Conservation (phyloP, 2,113 vertebrate species). For the Micronycteris hirsuta region DNA sequence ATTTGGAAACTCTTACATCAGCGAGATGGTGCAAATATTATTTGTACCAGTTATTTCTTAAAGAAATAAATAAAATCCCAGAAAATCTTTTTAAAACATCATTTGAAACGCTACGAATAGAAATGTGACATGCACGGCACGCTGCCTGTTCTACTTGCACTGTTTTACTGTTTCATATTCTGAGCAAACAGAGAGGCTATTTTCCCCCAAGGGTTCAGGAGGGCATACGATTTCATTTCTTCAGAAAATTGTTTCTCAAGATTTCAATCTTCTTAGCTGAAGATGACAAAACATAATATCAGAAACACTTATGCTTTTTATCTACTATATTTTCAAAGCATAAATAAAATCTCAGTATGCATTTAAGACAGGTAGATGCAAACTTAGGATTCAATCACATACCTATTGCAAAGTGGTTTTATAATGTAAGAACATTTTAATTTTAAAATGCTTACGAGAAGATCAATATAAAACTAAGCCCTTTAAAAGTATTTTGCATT, state of each 20-base stretch:
- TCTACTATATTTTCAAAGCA: conserved; percentile 96
- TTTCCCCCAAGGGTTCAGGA: conserved; percentile 96
- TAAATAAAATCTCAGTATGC: conserved; percentile 99
- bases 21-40: conserved; percentile 77
- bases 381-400: conserved; percentile 74
- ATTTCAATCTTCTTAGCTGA: conserved; percentile 99
- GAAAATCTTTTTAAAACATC: conserved; percentile 82
- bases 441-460: conserved; percentile 72
- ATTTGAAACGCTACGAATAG: conserved; percentile 79
- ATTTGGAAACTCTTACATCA: conserved; percentile 77
- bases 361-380: conserved; percentile 89
- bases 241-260: conserved; percentile 99
- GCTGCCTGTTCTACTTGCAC: conserved; percentile 95
- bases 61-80: conserved; percentile 78
- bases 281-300: conserved; percentile 99
- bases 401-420: conserved; percentile 74
- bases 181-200: conserved; percentile 90
- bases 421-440: conserved; percentile 67
- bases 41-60: conserved; percentile 81
- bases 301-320: conserved; percentile 99
- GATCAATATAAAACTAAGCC: conserved; percentile 58
- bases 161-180: conserved; percentile 94
- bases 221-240: conserved; percentile 99
- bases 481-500: conserved; percentile 71
- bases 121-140: conserved; percentile 87